Percentiles rank a stretch among this genome's conserved stretches.
These are phyloP conservation scores for Mesorhabditis spiculigera DNA, from an alignment of 2,888 invertebrate genomes.

Conservation along the genomic window DNA sequence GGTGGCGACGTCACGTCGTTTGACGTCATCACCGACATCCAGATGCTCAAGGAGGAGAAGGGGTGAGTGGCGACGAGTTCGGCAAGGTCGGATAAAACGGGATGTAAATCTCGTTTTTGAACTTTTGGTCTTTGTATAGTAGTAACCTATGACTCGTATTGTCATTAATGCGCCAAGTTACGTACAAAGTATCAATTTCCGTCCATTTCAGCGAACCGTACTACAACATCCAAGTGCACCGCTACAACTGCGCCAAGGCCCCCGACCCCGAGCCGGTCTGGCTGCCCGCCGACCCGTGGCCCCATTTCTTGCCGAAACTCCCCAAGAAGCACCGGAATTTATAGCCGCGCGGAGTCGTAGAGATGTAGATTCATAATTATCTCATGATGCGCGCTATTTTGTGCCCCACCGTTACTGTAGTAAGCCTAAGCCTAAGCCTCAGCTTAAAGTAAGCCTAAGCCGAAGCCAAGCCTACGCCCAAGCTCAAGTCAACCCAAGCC, in stretches of 20 bases:
- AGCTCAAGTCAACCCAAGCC: too few relatives aligned
- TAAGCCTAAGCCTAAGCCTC: too few relatives aligned
- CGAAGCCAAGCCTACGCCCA: too few relatives aligned
- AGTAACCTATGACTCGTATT: not conserved
- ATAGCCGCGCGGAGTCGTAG: not conserved
- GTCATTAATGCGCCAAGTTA: too few relatives aligned
- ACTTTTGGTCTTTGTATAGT: not conserved
- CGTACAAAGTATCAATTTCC: not conserved
- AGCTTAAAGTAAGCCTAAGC: too few relatives aligned
- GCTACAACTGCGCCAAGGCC: slow-evolving; percentile 29
- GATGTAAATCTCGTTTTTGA: not conserved
- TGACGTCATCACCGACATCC: slow-evolving; percentile 30
- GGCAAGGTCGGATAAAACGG: not conserved
- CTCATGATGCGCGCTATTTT: too few relatives aligned
- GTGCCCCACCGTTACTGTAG: too few relatives aligned
- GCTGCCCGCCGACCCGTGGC: slow-evolving; percentile 30
- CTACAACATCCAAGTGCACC: slow-evolving; percentile 20
- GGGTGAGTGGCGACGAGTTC: slow-evolving; percentile 16
- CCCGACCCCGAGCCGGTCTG: slow-evolving; percentile 27
- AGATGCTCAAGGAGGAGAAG: slow-evolving; percentile 14
- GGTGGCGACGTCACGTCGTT: slow-evolving; percentile 27
- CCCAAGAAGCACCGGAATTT: slow-evolving; percentile 7
- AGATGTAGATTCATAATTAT: too few relatives aligned
- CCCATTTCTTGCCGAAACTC: slow-evolving; percentile 16
- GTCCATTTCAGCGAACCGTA: slow-evolving; percentile 3